A percentile compares a stretch with the other conserved stretches of the same genome.
These are phyloP conservation scores for Podocnemis expansa DNA, from an alignment of 2,113 vertebrate species.

Conservation along the genomic window DNA sequence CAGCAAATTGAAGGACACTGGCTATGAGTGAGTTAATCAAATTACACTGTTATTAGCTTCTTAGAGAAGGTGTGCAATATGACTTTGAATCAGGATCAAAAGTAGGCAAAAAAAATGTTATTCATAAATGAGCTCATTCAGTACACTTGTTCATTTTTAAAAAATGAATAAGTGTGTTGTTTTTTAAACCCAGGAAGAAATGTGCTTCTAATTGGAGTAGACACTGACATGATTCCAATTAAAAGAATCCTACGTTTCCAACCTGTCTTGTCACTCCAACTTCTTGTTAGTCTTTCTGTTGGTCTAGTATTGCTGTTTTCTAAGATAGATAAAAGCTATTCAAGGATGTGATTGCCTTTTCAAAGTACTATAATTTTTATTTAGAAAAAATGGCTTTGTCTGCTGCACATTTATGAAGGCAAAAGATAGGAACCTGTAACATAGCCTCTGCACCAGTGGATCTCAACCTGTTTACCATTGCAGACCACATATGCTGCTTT, in stretches of 20 bases:
- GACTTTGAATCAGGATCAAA: not conserved
- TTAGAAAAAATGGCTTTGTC: not conserved
- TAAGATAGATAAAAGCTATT: not conserved
- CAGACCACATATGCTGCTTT: no score
- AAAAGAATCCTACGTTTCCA: not conserved
- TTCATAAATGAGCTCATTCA: not conserved
- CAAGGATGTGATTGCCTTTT: not conserved
- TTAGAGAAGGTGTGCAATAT: fast-evolving
- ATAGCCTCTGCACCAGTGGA: fast-evolving
- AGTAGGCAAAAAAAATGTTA: not conserved
- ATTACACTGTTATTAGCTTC: not conserved
- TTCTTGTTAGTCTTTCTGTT: not conserved
- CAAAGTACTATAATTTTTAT: not conserved
- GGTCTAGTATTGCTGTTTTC: not conserved
- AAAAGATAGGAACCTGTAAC: not conserved
- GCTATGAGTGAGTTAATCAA: fast-evolving
- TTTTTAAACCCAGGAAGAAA: not conserved
- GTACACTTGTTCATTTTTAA: not conserved
- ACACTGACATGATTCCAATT: not conserved
- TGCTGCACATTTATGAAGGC: not conserved
- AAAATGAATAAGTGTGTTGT: not conserved
- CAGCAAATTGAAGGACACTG: fast-evolving
- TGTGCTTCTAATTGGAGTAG: not conserved
- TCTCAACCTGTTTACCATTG: no score
- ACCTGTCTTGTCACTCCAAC: fast-evolving